A percentile compares a stretch with the other conserved stretches of the same genome.
These are phyloP conservation scores for Loxodonta africana DNA, from an alignment of 2,113 vertebrate genomes.

Conservation along the genomic window DNA sequence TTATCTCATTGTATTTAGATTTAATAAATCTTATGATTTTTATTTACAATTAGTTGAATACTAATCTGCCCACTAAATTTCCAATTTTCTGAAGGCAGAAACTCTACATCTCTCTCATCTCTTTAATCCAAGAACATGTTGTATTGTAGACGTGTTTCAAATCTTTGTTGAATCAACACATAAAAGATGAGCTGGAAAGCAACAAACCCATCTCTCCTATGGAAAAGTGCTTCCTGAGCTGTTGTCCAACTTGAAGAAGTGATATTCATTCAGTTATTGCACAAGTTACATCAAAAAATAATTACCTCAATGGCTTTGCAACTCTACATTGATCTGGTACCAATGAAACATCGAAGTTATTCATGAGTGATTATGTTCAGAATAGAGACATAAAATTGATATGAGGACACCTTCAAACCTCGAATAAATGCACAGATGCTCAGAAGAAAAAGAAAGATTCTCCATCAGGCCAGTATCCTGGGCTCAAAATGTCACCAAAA, in stretches of 20 bases:
- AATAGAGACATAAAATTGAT: neutral
- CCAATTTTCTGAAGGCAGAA: neutral
- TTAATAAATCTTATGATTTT: neutral
- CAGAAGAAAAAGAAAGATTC: neutral
- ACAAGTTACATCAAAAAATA: neutral
- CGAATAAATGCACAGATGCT: neutral
- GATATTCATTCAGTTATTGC: neutral
- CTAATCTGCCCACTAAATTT: neutral
- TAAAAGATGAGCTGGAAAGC: neutral
- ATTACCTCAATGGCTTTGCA: neutral
- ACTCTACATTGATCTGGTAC: neutral
- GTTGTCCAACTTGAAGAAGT: neutral
- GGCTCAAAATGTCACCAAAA: conserved; percentile 49
- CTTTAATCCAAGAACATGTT: neutral
- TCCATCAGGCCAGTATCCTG: neutral
- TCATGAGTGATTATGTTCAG: neutral
- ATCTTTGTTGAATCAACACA: conserved; percentile 34
- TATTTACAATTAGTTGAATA: neutral
- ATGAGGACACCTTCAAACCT: conserved; percentile 44
- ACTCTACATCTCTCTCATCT: neutral
- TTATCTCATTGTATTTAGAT: neutral
- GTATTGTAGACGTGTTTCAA: neutral
- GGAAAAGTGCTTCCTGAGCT: neutral
- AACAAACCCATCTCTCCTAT: neutral
- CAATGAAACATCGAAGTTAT: neutral